Conservation (phyloP, 2,113 vertebrate species). For the Sporophila hypoxantha region DNA sequence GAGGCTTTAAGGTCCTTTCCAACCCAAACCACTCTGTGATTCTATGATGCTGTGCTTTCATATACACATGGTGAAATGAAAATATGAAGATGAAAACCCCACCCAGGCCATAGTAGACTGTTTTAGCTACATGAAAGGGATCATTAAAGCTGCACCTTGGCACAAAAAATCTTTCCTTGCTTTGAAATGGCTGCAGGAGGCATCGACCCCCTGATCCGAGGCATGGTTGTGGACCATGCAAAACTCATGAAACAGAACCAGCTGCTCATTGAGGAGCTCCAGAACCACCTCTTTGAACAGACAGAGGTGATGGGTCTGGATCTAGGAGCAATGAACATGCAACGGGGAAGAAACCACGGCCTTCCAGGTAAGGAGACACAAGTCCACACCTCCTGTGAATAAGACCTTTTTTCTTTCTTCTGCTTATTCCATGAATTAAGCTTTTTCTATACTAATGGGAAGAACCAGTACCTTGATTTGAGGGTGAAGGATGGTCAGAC, state of each 20-base stretch:
- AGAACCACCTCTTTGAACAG: conserved; percentile 80
- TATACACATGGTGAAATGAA: not conserved
- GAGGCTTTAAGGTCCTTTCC: not conserved
- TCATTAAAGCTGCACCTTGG: not conserved
- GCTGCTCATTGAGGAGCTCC: conserved; percentile 75
- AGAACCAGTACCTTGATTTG: not conserved
- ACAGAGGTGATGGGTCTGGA: conserved; percentile 66
- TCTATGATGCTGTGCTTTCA: not conserved
- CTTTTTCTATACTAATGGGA: not conserved
- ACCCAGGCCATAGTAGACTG: not conserved
- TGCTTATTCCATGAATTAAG: not conserved
- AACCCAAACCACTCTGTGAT: not conserved
- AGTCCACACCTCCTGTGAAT: not conserved
- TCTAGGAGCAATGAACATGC: conserved; percentile 79
- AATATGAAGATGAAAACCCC: not conserved
- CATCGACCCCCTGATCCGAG: conserved; percentile 76
- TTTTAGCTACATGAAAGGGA: not conserved
- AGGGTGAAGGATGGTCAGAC: not conserved
- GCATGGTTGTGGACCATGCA: conserved; percentile 68
- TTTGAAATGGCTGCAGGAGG: conserved; percentile 64
- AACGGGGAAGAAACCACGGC: conserved; percentile 78
- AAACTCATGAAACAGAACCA: conserved; percentile 78
- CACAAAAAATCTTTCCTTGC: not conserved
- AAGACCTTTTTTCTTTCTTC: not conserved
- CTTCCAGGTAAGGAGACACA: conserved; percentile 67